These are phyloP conservation scores for Nibea coibor DNA, from an alignment of 2,113 vertebrate species.

Conservation along the genomic window DNA sequence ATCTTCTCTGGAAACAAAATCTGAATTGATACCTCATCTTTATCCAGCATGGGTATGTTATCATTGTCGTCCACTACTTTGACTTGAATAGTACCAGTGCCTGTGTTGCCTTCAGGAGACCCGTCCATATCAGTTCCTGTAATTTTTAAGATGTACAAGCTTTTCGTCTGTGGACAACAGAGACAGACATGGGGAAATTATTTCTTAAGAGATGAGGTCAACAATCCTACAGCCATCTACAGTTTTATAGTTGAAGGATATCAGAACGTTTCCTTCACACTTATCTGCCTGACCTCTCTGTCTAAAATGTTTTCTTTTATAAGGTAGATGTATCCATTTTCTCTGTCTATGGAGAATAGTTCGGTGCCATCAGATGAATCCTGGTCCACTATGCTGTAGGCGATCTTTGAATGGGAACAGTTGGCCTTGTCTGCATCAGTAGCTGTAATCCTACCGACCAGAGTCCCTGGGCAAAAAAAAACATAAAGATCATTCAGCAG, in stretches of 20 bases:
- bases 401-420: conserved; percentile 39
- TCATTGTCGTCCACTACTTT: conserved; percentile 66
- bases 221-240: neutral
- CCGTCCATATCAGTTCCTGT: conserved; percentile 63
- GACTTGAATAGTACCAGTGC: conserved; percentile 45
- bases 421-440: conserved; percentile 51
- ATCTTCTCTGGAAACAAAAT: neutral
- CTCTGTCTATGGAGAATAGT: conserved; percentile 53
- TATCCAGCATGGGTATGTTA: conserved; percentile 60
- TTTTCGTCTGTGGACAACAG: conserved; percentile 44
- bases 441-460: conserved; percentile 44
- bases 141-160: conserved; percentile 54
- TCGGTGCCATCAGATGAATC: conserved; percentile 21
- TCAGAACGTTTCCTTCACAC: neutral
- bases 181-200: neutral
- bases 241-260: neutral
- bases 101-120: conserved; percentile 33
- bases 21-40: conserved; percentile 49
- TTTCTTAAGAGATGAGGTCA: neutral
- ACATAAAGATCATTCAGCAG: neutral
- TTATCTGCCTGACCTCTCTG: conserved; percentile 52
- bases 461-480: conserved; percentile 35
- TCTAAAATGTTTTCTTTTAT: conserved; percentile 50
- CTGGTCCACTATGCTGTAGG: conserved; percentile 60
- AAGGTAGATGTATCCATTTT: conserved; percentile 49